phyloP scores from a whole-genome alignment of 2,113 vertebrate genomes.

The Garra rufa region DNA sequence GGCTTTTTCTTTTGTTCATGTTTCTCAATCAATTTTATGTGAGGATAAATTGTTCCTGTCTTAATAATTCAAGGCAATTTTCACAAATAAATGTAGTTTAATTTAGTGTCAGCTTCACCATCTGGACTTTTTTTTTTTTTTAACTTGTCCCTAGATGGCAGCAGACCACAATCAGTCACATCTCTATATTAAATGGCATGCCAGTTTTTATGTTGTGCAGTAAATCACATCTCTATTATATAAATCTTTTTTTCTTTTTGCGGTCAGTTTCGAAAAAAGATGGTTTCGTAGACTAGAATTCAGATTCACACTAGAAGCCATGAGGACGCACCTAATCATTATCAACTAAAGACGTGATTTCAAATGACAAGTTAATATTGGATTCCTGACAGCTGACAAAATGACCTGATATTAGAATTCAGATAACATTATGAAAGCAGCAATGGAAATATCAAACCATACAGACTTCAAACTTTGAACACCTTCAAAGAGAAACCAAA shows the following conservation, averaged over 20 bases:
- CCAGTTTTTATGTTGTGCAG: not conserved
- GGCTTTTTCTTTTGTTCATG: not conserved
- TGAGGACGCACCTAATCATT: not conserved
- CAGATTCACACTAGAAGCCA: not conserved
- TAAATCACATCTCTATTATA: not conserved
- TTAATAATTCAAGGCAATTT: not conserved
- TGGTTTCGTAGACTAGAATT: no score
- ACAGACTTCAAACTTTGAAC: not conserved
- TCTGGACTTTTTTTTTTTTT: no score
- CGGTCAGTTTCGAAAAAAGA: no score
- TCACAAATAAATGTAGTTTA: not conserved
- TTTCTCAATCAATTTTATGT: not conserved
- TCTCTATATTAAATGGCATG: not conserved
- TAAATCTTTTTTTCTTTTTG: not conserved
- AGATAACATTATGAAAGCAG: not conserved
- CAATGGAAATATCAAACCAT: not conserved
- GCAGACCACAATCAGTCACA: not conserved
- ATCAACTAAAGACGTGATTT: no score
- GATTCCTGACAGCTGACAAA: not conserved
- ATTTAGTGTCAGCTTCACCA: not conserved
- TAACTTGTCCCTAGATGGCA: conserved; percentile 25
- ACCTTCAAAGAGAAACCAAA: not conserved
- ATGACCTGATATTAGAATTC: not conserved
- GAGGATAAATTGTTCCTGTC: not conserved
- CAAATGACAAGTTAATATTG: not conserved